Evolutionary conservation across 2,888 invertebrate species (phyloP), one percentile per base, ranked within the genome.

Genomic region (Caenorhabditis sp.): DNA sequence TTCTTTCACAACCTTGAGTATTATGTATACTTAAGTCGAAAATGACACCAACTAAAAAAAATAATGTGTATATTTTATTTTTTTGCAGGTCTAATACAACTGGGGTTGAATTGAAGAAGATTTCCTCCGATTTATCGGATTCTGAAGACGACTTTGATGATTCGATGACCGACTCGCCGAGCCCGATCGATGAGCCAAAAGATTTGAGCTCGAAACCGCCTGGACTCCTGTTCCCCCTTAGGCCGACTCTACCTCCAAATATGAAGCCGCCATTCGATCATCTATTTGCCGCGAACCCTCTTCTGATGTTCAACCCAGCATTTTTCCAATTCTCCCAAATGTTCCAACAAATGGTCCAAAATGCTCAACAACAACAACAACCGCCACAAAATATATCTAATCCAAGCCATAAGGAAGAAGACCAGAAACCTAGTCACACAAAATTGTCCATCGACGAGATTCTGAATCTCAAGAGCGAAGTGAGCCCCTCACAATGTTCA

Each of bases 381-480:
- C 7, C 12, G 43, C 17, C 12, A 14, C 17, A 7, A 43, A 10
- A 14, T 43, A 36, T 8, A n/a, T n/a, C n/a, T n/a, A n/a, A n/a
- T n/a, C n/a, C 53, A 1, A 31, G 26, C 10, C 21, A 54, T 10
- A 57, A 67, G 21, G 63, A 63, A 43, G 67, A 71, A 21, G 64
- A 43, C 10, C 10, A 10, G 17, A 43, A 43, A 14, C 43, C 43
- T 7, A 43, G 43, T 43, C 43, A 43, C 43, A 43, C 67, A 20
- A 77, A 82, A 50, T 63, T 83, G 23, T 77, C 75, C 25, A 83
- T 83, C 57, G 83, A 82, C 59, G 81, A 80, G 59, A 82, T 83
- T 43, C 63, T 83, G 49, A 77, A 81, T 56, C 61, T 78, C 21
- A 79, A 79, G 58, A 56, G 64, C 14, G 72, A 72, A 20, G 68